Conservation (phyloP, 2,797 vertebrate species). For the Rhinella marina region DNA sequence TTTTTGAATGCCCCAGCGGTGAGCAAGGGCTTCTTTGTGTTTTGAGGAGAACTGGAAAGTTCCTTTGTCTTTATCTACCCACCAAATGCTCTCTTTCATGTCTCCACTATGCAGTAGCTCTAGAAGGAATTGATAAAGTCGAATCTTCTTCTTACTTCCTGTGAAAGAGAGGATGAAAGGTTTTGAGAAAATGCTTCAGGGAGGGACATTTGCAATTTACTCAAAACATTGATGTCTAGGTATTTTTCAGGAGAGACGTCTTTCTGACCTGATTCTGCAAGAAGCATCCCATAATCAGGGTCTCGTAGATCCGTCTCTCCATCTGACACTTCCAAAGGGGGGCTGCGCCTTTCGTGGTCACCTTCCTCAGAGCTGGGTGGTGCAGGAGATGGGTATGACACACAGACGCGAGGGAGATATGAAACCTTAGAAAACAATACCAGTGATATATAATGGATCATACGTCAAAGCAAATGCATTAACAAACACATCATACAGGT, state of each 20-base stretch:
- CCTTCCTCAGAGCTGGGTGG: conserved; percentile 94
- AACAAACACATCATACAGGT: too few species aligned
- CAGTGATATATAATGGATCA: neutral
- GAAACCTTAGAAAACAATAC: conserved; percentile 75
- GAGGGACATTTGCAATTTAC: too few species aligned
- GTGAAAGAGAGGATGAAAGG: neutral
- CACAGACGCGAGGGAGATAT: conserved; percentile 82
- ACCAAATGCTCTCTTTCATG: conserved; percentile 99
- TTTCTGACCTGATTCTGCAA: conserved; percentile 86
- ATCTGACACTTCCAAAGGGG: conserved; percentile 95
- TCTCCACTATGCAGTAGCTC: conserved; percentile 94
- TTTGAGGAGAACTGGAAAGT: conserved; percentile 99
- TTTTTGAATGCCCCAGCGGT: conserved; percentile 98
- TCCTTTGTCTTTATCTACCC: conserved; percentile 98
- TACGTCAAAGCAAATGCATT: too few species aligned
- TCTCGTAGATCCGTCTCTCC: conserved; percentile 87
- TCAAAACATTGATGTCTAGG: too few species aligned
- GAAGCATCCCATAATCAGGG: conserved; percentile 78
- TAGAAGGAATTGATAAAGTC: conserved; percentile 96
- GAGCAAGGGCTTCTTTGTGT: conserved; percentile 94
- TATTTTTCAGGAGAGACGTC: neutral
- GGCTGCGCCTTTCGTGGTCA: conserved; percentile 86
- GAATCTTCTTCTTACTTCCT: conserved; percentile 98
- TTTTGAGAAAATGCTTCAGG: neutral
- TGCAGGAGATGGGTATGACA: conserved; percentile 80